Base-by-base conservation (phyloP, 2,888 invertebrate genomes). In the Atethmia centrago region DNA sequence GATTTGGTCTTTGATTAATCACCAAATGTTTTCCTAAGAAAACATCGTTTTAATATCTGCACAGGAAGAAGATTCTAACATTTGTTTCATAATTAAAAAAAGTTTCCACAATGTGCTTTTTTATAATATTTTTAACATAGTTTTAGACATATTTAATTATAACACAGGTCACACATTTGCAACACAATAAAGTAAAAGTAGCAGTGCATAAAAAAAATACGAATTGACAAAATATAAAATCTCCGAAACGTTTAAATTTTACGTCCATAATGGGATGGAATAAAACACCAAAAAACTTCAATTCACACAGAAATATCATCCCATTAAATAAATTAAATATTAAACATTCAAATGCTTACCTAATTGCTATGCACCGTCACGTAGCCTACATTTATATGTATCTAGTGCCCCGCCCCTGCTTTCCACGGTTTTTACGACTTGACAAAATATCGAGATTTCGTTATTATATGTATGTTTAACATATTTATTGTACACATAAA, bases 321-420 rank as follows among this genome's bases (percentile, higher is more conserved):
- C 51, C 58, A 73, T 81, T 75, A 63, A 66, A 68, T 65, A n/a
- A 66, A 82, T 80, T 71, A 19, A 68, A 77, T 70, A 63, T 69
- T 71, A 47, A 59, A 67, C 61, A 61, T 71, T 76, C 59, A 76
- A 75, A 82, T 71, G 71, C 42, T 58, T 47, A 36, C 63, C 79
- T 79, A 65, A 83, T 84, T 85, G 72, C 36, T 84, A 86, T 85
- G 84, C 84, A 53, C 16, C 53, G 79, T 79, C 86, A 86, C 85
- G 85, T 79, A 49, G 31, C 56, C 19, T 31, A 66, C 71, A 74
- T 82, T 77, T 69, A 69, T 74, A 63, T 28, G 1, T 55, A 56
- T 28, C 55, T 55, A 55, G 55, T 55, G 28, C 28, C 28, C 28
- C 28, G 3, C 3, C 55, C 19, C 19, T 28, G 55, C 19, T 19